These are phyloP conservation scores for Ailurus styani DNA, from an alignment of 2,113 vertebrate species.

Conservation along the genomic window DNA sequence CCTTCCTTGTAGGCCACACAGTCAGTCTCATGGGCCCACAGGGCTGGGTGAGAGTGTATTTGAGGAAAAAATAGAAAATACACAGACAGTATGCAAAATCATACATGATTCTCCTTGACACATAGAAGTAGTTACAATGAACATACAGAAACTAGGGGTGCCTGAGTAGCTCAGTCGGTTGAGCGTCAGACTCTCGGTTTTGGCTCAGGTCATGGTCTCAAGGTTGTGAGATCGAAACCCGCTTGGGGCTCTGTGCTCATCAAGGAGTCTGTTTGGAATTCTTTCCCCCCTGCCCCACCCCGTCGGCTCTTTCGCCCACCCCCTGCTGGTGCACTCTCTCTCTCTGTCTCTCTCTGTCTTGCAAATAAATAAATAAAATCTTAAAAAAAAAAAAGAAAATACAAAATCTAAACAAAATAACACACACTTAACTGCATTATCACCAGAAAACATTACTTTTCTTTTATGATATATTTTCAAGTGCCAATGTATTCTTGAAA, in stretches of 20 bases:
- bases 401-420: background rate
- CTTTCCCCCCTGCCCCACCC: background rate
- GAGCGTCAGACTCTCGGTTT: background rate
- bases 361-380: background rate
- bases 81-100: background rate
- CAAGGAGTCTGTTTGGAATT: background rate
- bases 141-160: background rate
- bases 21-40: background rate
- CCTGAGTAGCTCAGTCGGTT: background rate
- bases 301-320: background rate
- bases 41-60: background rate
- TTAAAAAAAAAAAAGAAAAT: background rate
- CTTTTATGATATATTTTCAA: background rate
- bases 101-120: background rate
- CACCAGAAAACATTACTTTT: background rate
- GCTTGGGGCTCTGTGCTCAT: background rate
- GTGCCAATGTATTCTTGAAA: background rate
- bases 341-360: background rate
- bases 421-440: background rate
- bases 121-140: background rate
- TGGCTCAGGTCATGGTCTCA: background rate
- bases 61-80: background rate
- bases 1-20: background rate
- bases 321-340: background rate
- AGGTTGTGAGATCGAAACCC: background rate